Percentiles rank a stretch among this genome's conserved stretches.
These are phyloP conservation scores for Aspidapion aeneum DNA, from an alignment of 2,888 invertebrate species.

Conservation along the genomic window DNA sequence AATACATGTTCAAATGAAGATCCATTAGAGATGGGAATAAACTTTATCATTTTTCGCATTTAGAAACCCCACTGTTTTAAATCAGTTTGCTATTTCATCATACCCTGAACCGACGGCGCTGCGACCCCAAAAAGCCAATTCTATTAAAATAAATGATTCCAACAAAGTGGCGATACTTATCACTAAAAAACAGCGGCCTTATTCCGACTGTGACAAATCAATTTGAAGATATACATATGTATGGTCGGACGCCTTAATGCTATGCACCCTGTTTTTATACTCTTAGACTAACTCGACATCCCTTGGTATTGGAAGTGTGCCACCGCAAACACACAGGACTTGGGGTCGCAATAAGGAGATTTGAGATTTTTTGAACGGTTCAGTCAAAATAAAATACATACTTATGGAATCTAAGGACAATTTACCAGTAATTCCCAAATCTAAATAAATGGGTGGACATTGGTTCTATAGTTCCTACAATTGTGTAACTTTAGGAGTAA, in stretches of 20 bases:
- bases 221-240: slow-evolving; percentile 52
- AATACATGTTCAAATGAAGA: no score
- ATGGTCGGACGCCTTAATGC: slow-evolving; percentile 37
- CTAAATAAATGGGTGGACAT: no score
- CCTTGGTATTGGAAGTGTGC: slow-evolving; percentile 39
- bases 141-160: background rate
- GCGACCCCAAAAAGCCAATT: background rate
- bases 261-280: slow-evolving; percentile 44
- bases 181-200: slow-evolving; percentile 46
- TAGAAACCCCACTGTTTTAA: background rate
- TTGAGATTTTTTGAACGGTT: no score
- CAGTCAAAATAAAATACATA: no score
- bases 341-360: background rate
- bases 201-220: slow-evolving; percentile 51
- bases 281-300: slow-evolving; percentile 34
- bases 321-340: slow-evolving; percentile 27
- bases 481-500: no score
- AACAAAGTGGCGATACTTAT: slow-evolving; percentile 41
- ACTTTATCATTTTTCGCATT: background rate
- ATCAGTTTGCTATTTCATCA: no score
- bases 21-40: no score
- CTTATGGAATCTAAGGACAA: no score
- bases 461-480: no score
- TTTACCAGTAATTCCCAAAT: no score
- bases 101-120: background rate